phyloP scores from a whole-genome alignment of 2,888 invertebrate genomes.

The Lasioglossum figueresi region DNA sequence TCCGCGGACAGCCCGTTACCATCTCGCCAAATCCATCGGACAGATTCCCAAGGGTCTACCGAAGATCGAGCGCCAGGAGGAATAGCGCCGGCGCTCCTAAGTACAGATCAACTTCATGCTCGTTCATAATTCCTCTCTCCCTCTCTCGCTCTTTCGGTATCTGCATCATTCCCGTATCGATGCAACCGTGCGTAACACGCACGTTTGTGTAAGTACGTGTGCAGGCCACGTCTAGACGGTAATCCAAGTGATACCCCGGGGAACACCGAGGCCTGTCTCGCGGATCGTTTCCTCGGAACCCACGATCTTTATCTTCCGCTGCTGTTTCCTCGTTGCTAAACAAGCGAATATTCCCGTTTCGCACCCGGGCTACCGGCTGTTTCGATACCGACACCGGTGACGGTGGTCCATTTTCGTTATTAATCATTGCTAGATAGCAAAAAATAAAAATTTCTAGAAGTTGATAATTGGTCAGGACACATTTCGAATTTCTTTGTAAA shows the following conservation, averaged over 20 bases:
- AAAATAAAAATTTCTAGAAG: not conserved
- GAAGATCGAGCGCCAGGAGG: not conserved
- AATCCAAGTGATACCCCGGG: slow-evolving; percentile 36
- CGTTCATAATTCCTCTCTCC: slow-evolving; percentile 32
- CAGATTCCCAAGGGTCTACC: slow-evolving; percentile 12
- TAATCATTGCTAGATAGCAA: not conserved
- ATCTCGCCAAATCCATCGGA: slow-evolving; percentile 8
- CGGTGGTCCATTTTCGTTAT: too few relatives aligned
- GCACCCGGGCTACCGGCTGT: not conserved
- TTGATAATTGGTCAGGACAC: too few relatives aligned
- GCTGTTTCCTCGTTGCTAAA: not conserved
- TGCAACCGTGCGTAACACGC: slow-evolving; percentile 29
- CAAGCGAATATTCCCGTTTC: not conserved
- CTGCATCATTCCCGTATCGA: slow-evolving; percentile 35
- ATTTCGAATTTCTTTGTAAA: too few relatives aligned
- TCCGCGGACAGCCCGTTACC: not conserved
- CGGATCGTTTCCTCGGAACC: not conserved
- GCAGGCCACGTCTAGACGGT: slow-evolving; percentile 21
- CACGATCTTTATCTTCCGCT: slow-evolving; percentile 6
- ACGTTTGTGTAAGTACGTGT: not conserved
- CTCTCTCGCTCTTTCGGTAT: not conserved
- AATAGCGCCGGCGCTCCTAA: slow-evolving; percentile 7
- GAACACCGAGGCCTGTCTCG: slow-evolving; percentile 11
- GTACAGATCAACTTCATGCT: slow-evolving; percentile 40
- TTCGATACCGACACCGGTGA: not conserved